A percentile compares a stretch with the other conserved stretches of the same genome.
phyloP scores from a whole-genome alignment of 2,113 vertebrate genomes.

The Cisticola juncidis region DNA sequence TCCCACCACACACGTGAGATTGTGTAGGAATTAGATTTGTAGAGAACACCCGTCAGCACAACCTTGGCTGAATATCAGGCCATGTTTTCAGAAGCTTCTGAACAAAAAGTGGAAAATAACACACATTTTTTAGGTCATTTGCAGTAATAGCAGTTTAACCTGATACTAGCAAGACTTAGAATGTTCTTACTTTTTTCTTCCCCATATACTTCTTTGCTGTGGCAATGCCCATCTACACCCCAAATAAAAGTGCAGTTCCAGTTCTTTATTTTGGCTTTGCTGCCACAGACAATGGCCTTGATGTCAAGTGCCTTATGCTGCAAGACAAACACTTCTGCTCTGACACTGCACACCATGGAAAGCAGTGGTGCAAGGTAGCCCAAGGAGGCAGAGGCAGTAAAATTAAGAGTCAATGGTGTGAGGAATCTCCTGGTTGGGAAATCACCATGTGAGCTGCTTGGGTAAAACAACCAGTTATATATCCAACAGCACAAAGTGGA shows the following conservation, averaged over 20 bases:
- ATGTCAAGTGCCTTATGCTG: not conserved
- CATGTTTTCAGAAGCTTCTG: not conserved
- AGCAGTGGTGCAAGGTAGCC: not conserved
- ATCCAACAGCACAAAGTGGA: not conserved
- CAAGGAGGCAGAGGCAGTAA: not conserved
- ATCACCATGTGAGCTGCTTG: not conserved
- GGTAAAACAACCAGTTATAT: not conserved
- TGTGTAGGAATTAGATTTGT: not conserved
- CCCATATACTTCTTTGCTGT: not conserved
- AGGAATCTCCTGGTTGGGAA: not conserved
- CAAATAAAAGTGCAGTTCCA: not conserved
- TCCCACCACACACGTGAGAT: fast-evolving
- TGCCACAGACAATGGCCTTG: not conserved
- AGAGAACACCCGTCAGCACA: not conserved
- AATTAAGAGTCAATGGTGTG: conserved; percentile 8
- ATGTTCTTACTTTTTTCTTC: not conserved
- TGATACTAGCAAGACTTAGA: not conserved
- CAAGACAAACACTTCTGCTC: not conserved
- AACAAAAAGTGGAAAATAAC: not conserved
- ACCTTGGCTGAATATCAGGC: not conserved
- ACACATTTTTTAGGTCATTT: not conserved
- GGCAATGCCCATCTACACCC: not conserved
- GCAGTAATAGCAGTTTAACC: not conserved
- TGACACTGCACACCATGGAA: fast-evolving
- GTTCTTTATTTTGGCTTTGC: not conserved